phyloP scores from a whole-genome alignment of 2,113 vertebrate species.

The Pterocles gutturalis region DNA sequence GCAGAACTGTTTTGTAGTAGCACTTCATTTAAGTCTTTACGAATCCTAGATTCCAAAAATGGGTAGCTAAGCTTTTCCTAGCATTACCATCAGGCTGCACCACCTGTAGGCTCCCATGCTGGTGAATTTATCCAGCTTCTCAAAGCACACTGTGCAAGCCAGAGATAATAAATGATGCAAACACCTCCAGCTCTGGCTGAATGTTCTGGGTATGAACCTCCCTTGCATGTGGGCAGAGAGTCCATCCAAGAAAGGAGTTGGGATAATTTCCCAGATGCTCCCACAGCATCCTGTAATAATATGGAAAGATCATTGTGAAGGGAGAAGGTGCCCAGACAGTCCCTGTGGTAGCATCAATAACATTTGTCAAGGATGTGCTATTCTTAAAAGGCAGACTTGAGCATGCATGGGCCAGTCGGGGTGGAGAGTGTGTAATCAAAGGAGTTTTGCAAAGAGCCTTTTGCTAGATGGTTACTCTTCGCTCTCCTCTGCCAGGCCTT shows the following conservation, averaged over 20 bases:
- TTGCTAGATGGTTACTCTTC: not conserved
- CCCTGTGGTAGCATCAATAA: not conserved
- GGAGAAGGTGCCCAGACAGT: conserved; percentile 5
- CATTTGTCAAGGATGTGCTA: not conserved
- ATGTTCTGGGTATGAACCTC: not conserved
- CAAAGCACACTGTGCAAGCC: not conserved
- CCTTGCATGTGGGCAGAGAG: not conserved
- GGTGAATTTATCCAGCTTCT: not conserved
- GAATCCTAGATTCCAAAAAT: not conserved
- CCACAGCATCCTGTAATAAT: conserved; percentile 19
- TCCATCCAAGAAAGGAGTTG: not conserved
- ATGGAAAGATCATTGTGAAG: not conserved
- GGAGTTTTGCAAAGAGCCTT: not conserved
- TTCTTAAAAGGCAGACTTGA: not conserved
- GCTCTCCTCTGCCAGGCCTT: not conserved
- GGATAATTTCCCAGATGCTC: conserved; percentile 26
- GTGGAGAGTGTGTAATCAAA: not conserved
- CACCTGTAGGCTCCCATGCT: not conserved
- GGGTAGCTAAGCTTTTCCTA: not conserved
- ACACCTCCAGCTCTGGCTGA: not conserved
- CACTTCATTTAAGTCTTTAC: not conserved
- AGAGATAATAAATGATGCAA: not conserved
- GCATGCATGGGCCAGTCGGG: not conserved
- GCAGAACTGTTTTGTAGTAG: not conserved
- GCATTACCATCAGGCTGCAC: not conserved